These are phyloP conservation scores for Eupithecia exiguata DNA, from an alignment of 2,888 invertebrate species.

Conservation along the genomic window DNA sequence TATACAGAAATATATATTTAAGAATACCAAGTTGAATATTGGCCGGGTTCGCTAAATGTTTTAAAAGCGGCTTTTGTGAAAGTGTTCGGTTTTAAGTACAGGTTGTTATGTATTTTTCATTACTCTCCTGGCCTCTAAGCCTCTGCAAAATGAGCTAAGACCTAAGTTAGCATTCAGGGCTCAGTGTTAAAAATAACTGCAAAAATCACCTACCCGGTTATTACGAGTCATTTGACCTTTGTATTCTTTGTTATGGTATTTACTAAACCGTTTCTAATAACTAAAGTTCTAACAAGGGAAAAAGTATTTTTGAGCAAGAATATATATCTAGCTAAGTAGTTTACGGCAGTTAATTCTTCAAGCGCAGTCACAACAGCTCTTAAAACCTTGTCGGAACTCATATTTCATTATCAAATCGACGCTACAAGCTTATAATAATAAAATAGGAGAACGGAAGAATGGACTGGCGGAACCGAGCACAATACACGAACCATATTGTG, in stretches of 20 bases:
- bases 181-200: background rate
- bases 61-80: constrained; percentile 21
- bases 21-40: constrained; percentile 52
- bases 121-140: background rate
- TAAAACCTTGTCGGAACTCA: constrained; percentile 63
- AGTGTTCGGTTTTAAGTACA: constrained; percentile 10
- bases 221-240: background rate
- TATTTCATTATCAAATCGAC: constrained; percentile 76
- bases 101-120: background rate
- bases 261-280: background rate
- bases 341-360: constrained; percentile 50
- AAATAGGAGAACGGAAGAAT: constrained; percentile 69
- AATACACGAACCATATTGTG: constrained; percentile 63
- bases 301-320: background rate
- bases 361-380: constrained; percentile 65
- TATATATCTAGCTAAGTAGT: background rate
- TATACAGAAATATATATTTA: constrained; percentile 11
- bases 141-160: background rate
- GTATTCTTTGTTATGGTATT: background rate
- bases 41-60: constrained; percentile 42
- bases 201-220: background rate
- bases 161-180: background rate
- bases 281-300: background rate
- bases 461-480: constrained; percentile 57
- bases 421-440: constrained; percentile 59